Evolutionary conservation across 2,113 vertebrate genomes (phyloP).

Genomic region (Pyrgilauda ruficollis): DNA sequence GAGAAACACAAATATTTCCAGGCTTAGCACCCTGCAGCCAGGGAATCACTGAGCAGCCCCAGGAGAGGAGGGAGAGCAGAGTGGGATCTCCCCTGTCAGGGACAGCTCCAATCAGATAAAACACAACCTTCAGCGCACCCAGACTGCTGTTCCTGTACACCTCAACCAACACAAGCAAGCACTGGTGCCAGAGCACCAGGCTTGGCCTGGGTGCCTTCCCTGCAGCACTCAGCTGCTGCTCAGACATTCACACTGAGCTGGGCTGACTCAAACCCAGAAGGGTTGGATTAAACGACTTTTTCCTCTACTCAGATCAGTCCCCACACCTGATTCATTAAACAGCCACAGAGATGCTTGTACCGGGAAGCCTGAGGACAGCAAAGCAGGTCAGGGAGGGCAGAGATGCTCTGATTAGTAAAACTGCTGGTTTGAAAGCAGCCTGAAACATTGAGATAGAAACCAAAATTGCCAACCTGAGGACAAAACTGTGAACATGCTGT

Average conservation of each 20-base stretch:
- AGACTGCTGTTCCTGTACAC: not conserved
- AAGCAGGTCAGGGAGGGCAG: not conserved
- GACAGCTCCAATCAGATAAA: not conserved
- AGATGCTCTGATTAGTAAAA: not conserved
- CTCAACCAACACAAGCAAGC: not conserved
- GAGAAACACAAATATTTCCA: not conserved
- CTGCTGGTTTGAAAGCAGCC: not conserved
- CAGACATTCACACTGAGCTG: not conserved
- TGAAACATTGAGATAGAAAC: not conserved
- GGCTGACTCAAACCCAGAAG: not conserved
- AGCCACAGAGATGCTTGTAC: not conserved
- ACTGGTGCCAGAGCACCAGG: not conserved
- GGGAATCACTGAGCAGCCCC: not conserved
- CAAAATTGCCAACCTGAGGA: not conserved
- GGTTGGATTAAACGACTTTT: not conserved
- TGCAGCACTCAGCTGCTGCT: not conserved
- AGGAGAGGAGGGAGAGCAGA: not conserved
- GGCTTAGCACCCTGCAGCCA: not conserved
- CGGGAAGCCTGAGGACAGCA: not conserved
- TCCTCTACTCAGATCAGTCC: not conserved
- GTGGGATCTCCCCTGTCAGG: not conserved
- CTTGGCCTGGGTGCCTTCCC: not conserved
- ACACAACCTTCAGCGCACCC: not conserved
- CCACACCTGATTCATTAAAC: not conserved
- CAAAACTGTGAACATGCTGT: not conserved